Percentiles rank a stretch among this genome's conserved stretches.
Evolutionary conservation across 2,888 invertebrate species (phyloP).

Genomic region (Eustalomyia histrio): DNA sequence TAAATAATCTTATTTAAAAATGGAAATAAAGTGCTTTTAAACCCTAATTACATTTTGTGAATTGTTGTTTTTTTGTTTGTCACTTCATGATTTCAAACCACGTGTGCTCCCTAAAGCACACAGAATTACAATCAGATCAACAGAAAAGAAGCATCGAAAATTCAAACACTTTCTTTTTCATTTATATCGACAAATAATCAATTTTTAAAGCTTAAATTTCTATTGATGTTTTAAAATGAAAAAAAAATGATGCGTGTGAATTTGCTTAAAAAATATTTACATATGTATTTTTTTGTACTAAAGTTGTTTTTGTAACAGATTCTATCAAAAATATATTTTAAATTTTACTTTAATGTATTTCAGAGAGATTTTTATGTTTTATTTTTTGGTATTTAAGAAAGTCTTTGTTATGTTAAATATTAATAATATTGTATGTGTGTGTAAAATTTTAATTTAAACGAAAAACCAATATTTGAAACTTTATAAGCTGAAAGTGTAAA

Average conservation of each 20-base stretch:
- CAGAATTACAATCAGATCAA: background rate
- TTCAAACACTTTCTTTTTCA: conserved; percentile 41
- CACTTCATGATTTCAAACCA: too few species aligned
- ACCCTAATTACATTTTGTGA: too few species aligned
- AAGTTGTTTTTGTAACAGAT: too few species aligned
- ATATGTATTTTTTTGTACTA: background rate
- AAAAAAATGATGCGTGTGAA: conserved; percentile 16
- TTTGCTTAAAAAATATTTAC: conserved; percentile 7
- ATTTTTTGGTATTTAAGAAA: background rate
- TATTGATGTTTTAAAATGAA: background rate
- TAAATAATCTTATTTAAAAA: too few species aligned
- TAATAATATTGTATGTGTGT: background rate
- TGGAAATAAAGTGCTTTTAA: too few species aligned
- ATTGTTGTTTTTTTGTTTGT: too few species aligned
- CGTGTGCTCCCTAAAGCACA: background rate
- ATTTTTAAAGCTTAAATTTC: conserved; percentile 9
- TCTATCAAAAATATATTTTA: too few species aligned
- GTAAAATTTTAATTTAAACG: background rate
- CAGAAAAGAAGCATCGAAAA: background rate
- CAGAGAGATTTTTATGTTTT: background rate
- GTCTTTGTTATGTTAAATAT: conserved; percentile 22
- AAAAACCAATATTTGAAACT: background rate
- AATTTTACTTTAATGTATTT: background rate
- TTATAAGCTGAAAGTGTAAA: too few species aligned
- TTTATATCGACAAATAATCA: background rate